phyloP scores from a whole-genome alignment of 2,888 invertebrate species.

The Pristionchus japonicus region DNA sequence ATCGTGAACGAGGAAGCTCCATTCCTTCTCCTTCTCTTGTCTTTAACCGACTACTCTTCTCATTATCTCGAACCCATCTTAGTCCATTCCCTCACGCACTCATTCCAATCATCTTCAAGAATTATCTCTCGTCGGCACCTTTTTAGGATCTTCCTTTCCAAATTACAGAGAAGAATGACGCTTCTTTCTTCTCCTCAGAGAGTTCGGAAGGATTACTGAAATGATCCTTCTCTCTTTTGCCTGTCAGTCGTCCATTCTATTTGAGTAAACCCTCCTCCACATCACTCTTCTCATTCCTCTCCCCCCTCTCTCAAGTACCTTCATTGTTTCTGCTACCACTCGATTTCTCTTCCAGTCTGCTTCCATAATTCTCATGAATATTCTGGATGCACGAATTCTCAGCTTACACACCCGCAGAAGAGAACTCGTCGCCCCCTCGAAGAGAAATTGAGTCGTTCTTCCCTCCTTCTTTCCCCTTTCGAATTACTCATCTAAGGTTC shows the following conservation, averaged over 20 bases:
- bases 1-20: not conserved
- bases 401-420: not conserved
- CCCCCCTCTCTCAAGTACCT: not conserved
- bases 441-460: not conserved
- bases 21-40: not conserved
- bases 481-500: not conserved
- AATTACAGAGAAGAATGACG: not conserved
- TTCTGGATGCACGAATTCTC: not conserved
- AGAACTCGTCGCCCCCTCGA: not conserved
- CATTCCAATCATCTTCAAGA: not conserved
- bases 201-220: not conserved
- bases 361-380: slow-evolving; percentile 32
- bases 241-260: not conserved
- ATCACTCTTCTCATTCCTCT: slow-evolving; percentile 19
- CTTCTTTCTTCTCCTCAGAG: not conserved
- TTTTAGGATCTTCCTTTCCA: not conserved
- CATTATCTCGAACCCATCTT: slow-evolving; percentile 7
- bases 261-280: slow-evolving; percentile 19
- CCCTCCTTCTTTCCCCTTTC: not conserved
- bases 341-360: not conserved
- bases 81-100: not conserved
- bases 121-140: not conserved
- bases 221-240: not conserved
- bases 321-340: slow-evolving; percentile 1
- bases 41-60: not conserved